phyloP scores from a whole-genome alignment of 2,888 invertebrate species.

The Petrolisthes cinctipes region DNA sequence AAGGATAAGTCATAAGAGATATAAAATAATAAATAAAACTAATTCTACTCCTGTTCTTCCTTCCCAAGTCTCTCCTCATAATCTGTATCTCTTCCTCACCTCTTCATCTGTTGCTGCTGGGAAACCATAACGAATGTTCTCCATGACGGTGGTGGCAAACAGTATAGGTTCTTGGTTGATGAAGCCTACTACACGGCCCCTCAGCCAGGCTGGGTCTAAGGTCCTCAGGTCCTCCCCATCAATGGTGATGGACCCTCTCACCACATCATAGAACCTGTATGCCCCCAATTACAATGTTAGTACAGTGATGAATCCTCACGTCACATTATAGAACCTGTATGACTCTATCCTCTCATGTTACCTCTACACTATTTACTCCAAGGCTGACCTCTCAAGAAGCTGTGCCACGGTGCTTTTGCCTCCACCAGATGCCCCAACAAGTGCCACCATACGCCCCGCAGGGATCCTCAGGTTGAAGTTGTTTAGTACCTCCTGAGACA shows the following conservation, averaged over 20 bases:
- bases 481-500: conserved; percentile 79
- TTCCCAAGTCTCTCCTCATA: background rate
- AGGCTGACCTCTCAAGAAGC: conserved; percentile 82
- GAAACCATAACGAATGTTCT: conserved; percentile 92
- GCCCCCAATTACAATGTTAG: too few species aligned
- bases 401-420: conserved; percentile 95
- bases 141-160: conserved; percentile 89
- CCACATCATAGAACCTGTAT: conserved; percentile 84
- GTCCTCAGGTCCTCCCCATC: conserved; percentile 80
- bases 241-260: conserved; percentile 79
- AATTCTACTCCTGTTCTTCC: background rate
- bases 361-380: too few species aligned
- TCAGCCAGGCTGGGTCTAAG: conserved; percentile 86
- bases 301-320: too few species aligned
- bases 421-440: conserved; percentile 93
- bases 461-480: conserved; percentile 86
- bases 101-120: conserved; percentile 74
- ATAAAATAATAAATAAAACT: background rate
- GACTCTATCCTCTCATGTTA: too few species aligned
- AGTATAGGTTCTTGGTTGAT: conserved; percentile 95
- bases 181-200: conserved; percentile 85
- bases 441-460: conserved; percentile 89
- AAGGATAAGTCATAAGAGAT: background rate
- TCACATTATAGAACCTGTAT: too few species aligned
- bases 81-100: conserved; percentile 66